These are phyloP conservation scores for Scaptomyza caliginosa DNA, from an alignment of 2,888 invertebrate species.

Conservation along the genomic window DNA sequence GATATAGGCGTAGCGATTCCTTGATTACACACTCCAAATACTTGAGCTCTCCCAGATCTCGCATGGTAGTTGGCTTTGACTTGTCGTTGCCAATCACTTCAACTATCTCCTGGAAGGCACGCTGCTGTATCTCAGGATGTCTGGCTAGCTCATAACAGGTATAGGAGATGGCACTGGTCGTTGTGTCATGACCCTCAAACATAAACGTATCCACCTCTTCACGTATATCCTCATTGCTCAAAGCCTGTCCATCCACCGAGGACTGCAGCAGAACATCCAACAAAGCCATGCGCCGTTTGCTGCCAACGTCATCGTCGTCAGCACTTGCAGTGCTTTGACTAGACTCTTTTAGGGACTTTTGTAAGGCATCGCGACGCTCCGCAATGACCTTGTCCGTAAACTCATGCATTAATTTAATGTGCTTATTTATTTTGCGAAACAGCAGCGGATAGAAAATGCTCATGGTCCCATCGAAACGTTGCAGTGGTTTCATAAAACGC, in stretches of 20 bases:
- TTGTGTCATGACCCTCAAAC: constrained; percentile 85
- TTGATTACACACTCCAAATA: constrained; percentile 88
- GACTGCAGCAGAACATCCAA: constrained; percentile 88
- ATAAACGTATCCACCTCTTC: constrained; percentile 89
- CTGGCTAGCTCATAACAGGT: constrained; percentile 77
- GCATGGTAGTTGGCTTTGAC: constrained; percentile 52
- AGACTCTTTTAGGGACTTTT: constrained; percentile 48
- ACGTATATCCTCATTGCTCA: constrained; percentile 86
- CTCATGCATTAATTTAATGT: constrained; percentile 67
- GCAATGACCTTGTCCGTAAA: constrained; percentile 76
- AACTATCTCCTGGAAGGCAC: constrained; percentile 75
- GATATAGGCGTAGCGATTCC: constrained; percentile 87
- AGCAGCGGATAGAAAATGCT: constrained; percentile 81
- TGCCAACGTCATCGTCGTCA: constrained; percentile 82
- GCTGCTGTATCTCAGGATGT: constrained; percentile 77
- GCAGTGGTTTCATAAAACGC: constrained; percentile 66
- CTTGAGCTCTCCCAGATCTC: constrained; percentile 77
- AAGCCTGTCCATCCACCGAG: constrained; percentile 85
- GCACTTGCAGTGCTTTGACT: constrained; percentile 15
- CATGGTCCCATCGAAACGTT: constrained; percentile 62
- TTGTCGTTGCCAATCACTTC: constrained; percentile 76
- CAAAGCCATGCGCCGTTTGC: constrained; percentile 87
- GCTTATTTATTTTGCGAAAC: constrained; percentile 41
- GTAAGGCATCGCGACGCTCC: constrained; percentile 57
- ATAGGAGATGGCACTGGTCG: constrained; percentile 81